Base-by-base conservation (phyloP, 2,888 invertebrate genomes). In the Nemotelus pantherinus region DNA sequence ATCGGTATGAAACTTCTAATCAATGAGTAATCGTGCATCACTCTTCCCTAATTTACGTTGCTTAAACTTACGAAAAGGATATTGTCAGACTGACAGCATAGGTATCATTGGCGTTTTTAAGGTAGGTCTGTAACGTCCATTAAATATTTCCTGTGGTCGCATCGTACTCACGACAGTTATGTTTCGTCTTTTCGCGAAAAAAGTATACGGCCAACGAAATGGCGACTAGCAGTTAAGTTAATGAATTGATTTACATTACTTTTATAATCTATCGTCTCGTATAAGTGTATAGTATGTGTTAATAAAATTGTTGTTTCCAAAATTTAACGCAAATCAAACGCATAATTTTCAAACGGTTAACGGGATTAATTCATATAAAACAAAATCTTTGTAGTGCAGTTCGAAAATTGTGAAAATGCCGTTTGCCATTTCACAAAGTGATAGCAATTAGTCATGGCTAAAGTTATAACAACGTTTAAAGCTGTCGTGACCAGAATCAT, bases 401-500 rank as follows among this genome's bases (percentile, higher is more conserved):
- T 9, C n/a, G 9, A 43, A 67, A 67, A n/a, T 44, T 48, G 25
- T 67, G 67, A 47, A 64, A 25, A 25, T 25, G 25, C 25, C 25
- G 39, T 41, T 50, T 48, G 43, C 41, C n/a, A n/a, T 72, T 10
- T 25, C 7, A 10, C 9, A 10, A 58, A 58, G 57, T 58, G 57
- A 53, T 57, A 10, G 57, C 47, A 58, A 57, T 72, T 72, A 67
- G 50, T 48, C 84, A 94, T 95, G 94, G 93, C 92, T 80, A 93
- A 93, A 88, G 91, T 94, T 81, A 87, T 95, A 80, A 94, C 94
- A 1, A 93, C 93, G 0, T 90, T 94, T 76, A 95, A 95, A 86
- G 95, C 95, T 0, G 92, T 95, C 80, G 89, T 95, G 41, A 95
- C 95, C 0, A 88, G 95, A 9, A 84, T 95, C 68, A 94, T 95